phyloP scores from a whole-genome alignment of 2,797 vertebrate genomes.

The Poecilia wingei region DNA sequence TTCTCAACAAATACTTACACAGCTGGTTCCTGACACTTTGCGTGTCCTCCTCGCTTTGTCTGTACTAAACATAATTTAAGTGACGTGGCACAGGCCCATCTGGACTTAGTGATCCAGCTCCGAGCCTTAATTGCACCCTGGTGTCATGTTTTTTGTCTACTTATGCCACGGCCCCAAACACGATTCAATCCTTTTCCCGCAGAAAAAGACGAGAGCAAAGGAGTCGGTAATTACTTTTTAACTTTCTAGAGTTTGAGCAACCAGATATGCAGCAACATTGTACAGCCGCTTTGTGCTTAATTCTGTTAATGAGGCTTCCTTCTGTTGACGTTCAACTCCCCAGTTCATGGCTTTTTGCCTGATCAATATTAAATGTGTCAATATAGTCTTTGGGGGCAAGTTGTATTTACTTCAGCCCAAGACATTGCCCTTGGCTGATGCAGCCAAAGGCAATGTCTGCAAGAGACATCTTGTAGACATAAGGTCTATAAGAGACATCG shows the following conservation, averaged over 20 bases:
- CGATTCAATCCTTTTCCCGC: conserved; percentile 23
- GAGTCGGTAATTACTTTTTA: conserved; percentile 70
- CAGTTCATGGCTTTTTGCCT: conserved; percentile 45
- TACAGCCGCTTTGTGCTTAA: conserved; percentile 31
- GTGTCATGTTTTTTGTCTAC: conserved; percentile 61
- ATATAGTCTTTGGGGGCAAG: conserved; percentile 40
- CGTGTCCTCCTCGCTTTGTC: background rate
- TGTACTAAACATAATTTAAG: conserved; percentile 46
- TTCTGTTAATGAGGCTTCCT: conserved; percentile 72
- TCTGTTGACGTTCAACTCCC: conserved; percentile 57
- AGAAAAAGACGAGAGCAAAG: conserved; percentile 42
- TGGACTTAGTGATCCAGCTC: conserved; percentile 47
- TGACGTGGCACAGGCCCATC: conserved; percentile 41
- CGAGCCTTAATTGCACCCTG: conserved; percentile 65
- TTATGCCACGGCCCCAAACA: conserved; percentile 50
- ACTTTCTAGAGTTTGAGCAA: conserved; percentile 50
- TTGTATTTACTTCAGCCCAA: conserved; percentile 58
- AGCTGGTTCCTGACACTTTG: conserved; percentile 2
- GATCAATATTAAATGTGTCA: conserved; percentile 44
- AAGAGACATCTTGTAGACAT: background rate
- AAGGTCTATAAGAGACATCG: conserved; percentile 27
- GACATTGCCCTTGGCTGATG: conserved; percentile 11
- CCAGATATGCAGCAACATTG: conserved; percentile 48
- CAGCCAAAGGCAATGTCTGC: conserved; percentile 9
- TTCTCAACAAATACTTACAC: conserved; percentile 19